Conservation (phyloP, 2,797 vertebrate genomes). For the Protonibea diacanthus region DNA sequence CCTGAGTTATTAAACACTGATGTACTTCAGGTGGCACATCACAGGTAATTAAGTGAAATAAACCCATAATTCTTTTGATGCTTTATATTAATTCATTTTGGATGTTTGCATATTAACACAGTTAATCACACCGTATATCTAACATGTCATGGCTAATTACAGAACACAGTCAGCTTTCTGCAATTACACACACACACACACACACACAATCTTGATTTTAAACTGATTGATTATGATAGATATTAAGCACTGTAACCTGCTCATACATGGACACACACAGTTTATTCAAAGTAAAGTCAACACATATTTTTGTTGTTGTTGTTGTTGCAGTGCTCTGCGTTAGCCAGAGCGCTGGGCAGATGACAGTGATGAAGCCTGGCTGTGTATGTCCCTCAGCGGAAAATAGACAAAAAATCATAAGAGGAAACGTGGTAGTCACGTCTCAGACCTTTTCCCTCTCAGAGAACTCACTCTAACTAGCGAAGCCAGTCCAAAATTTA, state of each 20-base stretch:
- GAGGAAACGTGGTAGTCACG: not conserved
- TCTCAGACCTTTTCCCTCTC: conserved; percentile 1
- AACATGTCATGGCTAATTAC: conserved; percentile 84
- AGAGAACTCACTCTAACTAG: not conserved
- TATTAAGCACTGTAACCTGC: conserved; percentile 33
- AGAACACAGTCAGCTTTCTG: conserved; percentile 69
- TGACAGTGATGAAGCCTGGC: conserved; percentile 27
- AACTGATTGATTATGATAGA: conserved; percentile 44
- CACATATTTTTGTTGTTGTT: not conserved
- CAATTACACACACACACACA: conserved; percentile 37
- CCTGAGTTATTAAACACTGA: conserved; percentile 51
- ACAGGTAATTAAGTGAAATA: conserved; percentile 66
- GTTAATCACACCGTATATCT: conserved; percentile 81
- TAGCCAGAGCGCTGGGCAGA: conserved; percentile 6
- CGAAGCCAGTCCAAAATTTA: not conserved
- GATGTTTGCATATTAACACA: conserved; percentile 85
- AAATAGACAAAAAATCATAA: not conserved
- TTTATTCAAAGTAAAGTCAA: conserved; percentile 15
- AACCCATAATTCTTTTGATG: conserved; percentile 65
- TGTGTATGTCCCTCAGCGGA: conserved; percentile 9
- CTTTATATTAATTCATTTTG: conserved; percentile 82
- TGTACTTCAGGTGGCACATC: conserved; percentile 43
- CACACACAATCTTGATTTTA: conserved; percentile 22
- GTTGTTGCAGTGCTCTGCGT: conserved; percentile 11
- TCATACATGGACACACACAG: conserved; percentile 25